A percentile compares a stretch with the other conserved stretches of the same genome.
These are phyloP conservation scores for Ladona fulva DNA, from an alignment of 1,140 invertebrate species.

Conservation along the genomic window DNA sequence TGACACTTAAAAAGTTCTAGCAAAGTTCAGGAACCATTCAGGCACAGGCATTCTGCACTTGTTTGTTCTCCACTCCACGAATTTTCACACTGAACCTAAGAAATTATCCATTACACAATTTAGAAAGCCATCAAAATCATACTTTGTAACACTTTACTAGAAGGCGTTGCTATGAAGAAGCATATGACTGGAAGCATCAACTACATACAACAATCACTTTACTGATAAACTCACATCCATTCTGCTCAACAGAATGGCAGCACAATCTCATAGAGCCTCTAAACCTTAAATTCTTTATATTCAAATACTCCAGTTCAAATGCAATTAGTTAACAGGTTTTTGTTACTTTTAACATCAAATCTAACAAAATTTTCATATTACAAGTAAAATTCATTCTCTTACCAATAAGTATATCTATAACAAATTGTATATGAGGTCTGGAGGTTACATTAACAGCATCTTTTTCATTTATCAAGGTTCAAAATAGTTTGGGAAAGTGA, in stretches of 20 bases:
- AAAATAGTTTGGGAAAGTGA: background rate
- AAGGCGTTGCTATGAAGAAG: background rate
- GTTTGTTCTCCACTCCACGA: no score
- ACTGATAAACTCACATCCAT: background rate
- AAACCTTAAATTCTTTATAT: background rate
- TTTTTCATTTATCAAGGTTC: background rate
- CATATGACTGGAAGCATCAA: background rate
- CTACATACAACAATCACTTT: background rate
- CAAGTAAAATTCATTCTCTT: background rate
- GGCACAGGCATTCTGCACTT: no score
- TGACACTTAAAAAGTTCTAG: no score
- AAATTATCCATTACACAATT: no score
- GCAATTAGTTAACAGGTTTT: background rate
- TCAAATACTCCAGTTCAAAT: background rate
- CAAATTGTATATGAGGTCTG: background rate
- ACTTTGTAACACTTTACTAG: no score
- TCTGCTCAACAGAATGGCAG: background rate
- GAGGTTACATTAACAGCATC: background rate
- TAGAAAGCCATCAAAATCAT: no score
- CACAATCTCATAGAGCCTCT: background rate
- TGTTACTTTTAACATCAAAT: background rate
- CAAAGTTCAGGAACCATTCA: no score
- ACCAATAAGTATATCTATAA: background rate
- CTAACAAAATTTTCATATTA: background rate
- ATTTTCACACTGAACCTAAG: no score